phyloP scores from a whole-genome alignment of 2,797 vertebrate species.

The Gastrophryne carolinensis region DNA sequence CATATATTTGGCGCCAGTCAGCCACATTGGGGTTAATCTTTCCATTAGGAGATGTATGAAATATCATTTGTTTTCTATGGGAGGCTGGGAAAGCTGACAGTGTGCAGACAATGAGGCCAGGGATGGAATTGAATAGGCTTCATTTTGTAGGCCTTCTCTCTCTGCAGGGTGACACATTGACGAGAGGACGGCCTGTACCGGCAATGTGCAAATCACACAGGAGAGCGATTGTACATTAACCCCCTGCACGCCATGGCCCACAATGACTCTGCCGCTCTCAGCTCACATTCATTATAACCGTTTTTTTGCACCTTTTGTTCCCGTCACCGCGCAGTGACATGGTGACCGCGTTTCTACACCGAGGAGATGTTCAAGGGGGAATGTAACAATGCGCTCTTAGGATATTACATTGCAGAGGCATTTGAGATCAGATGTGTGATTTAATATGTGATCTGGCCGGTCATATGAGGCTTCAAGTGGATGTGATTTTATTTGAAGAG shows the following conservation, averaged over 20 bases:
- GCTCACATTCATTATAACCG: neutral
- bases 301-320: neutral
- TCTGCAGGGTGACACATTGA: slow-evolving; percentile 31
- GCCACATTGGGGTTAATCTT: neutral
- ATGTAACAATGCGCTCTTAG: neutral
- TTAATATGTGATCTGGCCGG: neutral
- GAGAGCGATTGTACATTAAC: slow-evolving; percentile 29
- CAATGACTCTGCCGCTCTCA: neutral
- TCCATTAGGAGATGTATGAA: slow-evolving; percentile 7
- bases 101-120: slow-evolving; percentile 15
- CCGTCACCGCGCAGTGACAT: neutral
- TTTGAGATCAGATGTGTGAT: neutral
- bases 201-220: slow-evolving; percentile 24
- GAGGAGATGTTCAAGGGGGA: neutral
- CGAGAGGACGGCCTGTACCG: slow-evolving; percentile 32
- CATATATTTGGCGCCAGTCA: neutral
- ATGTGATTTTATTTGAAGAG: neutral
- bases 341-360: neutral
- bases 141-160: slow-evolving; percentile 5
- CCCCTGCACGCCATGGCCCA: neutral
- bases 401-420: neutral
- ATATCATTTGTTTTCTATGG: slow-evolving; percentile 7
- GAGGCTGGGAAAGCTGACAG: slow-evolving; percentile 4
- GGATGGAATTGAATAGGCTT: slow-evolving; percentile 8
- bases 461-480: neutral